A percentile compares a stretch with the other conserved stretches of the same genome.
phyloP scores from a whole-genome alignment of 2,888 invertebrate genomes.

The Apamea monoglypha region DNA sequence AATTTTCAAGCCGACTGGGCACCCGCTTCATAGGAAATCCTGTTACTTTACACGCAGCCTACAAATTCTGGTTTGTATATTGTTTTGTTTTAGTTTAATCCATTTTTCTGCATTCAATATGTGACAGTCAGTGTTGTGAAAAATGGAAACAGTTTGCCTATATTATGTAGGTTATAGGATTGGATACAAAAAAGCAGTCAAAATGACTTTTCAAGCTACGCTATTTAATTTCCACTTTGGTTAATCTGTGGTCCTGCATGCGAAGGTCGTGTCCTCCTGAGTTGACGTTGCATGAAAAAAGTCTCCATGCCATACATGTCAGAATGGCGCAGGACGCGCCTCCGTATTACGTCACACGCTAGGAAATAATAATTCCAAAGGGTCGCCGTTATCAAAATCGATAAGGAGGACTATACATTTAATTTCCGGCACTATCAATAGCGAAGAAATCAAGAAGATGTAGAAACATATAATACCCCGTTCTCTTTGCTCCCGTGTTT shows the following conservation, averaged over 20 bases:
- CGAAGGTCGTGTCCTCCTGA: no score
- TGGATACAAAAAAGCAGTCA: background rate
- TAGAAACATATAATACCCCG: background rate
- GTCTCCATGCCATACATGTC: background rate
- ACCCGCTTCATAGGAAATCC: slow-evolving; percentile 46
- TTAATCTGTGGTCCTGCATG: no score
- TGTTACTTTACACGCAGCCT: slow-evolving; percentile 38
- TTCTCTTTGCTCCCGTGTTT: no score
- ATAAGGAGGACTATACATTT: background rate
- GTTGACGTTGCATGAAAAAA: background rate
- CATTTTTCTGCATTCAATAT: background rate
- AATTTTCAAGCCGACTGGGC: slow-evolving; percentile 54
- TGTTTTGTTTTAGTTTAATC: slow-evolving; percentile 19
- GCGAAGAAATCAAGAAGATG: background rate
- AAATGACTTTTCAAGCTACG: no score
- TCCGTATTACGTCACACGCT: background rate
- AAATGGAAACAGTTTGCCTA: background rate
- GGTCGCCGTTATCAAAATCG: background rate
- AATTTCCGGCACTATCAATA: background rate
- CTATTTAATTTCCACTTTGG: background rate
- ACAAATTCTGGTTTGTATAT: slow-evolving; percentile 9
- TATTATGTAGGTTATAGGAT: background rate
- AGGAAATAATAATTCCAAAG: background rate
- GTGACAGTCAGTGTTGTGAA: background rate
- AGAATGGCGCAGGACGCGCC: background rate